Base-by-base conservation (phyloP, 2,888 invertebrate species). In the Polymixis lichenea region DNA sequence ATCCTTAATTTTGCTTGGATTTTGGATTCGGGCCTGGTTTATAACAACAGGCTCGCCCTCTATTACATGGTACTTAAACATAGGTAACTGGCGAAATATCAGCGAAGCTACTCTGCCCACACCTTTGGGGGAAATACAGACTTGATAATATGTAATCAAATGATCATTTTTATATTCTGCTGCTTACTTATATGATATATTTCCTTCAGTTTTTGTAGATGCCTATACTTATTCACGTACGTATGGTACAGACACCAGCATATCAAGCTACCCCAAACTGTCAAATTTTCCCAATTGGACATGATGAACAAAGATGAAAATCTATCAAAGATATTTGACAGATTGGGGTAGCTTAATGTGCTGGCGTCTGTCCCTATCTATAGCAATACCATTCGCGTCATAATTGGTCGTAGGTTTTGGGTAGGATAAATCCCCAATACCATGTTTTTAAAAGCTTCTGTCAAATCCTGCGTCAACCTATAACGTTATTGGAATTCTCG, bases 401-500 rank as follows among this genome's bases (percentile, higher is more conserved):
- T 13, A 46, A 22, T 66, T 25, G 25, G 25, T 58, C 25, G 17
- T 38, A 25, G 19, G 28, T 62, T 46, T 38, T 76, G 11, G 55
- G 4, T 64, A 56, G 9, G 22, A 64, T 38, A 49, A 9, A 77
- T 38, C 17, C 19, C 13, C 2, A 49, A 22, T 28, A 55, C 9
- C 28, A 38, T 77, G 15, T 77, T 43, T 49, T 7, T 15, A 13
- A 56, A 77, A 77, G 56, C 56, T 66, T 43, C 56, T 77, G 49
- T 58, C 78, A 77, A 25, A 66, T 38, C 66, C 64, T 49, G n/a
- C n/a, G 49, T 77, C 75, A 75, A 28, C 38, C 9, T 49, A 38
- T 49, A 38, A 25, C 19, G 5, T 60, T 56, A 65, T 28, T 55
- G 38, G 15, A 32, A 62, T 55, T 49, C 49, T 51, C 15, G 19